Conservation (phyloP, 37 sponge, comb jelly and placozoan species). For the Aplysina aerophoba region DNA sequence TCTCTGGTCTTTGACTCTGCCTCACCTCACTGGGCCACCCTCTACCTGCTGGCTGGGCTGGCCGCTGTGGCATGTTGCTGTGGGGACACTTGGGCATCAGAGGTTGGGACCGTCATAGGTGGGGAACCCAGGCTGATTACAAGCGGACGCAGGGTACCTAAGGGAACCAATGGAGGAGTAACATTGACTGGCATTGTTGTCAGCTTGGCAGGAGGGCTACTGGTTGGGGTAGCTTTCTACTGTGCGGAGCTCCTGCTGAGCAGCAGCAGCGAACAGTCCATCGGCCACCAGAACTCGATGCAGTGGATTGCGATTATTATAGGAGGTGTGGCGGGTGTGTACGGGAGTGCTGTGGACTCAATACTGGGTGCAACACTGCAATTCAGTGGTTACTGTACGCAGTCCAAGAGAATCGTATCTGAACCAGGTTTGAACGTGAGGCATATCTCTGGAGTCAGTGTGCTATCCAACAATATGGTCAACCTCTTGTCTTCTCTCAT, state of each 20-base stretch:
- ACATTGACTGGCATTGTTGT: slow-evolving; percentile 64
- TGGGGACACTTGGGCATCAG: slow-evolving; percentile 98
- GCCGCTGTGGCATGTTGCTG: slow-evolving; percentile 75
- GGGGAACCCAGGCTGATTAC: slow-evolving; percentile 79
- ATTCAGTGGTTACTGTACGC: slow-evolving; percentile 69
- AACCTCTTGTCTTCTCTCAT: slow-evolving; percentile 85
- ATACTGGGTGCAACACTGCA: slow-evolving; percentile 86
- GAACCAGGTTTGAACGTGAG: slow-evolving; percentile 39
- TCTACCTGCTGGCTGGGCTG: slow-evolving; percentile 57
- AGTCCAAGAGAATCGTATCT: slow-evolving; percentile 48
- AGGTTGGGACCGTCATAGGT: slow-evolving; percentile 85
- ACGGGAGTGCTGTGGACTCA: slow-evolving; percentile 87
- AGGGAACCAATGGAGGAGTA: slow-evolving; percentile 94
- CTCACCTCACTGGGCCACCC: slow-evolving; percentile 14
- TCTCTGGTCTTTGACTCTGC: slow-evolving; percentile 26
- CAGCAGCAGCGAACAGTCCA: not conserved
- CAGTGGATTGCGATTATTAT: slow-evolving; percentile 50
- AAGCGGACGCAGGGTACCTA: slow-evolving; percentile 68
- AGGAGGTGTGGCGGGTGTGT: slow-evolving; percentile 64
- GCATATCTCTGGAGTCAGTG: slow-evolving; percentile 78
- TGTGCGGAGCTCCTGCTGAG: slow-evolving; percentile 21
- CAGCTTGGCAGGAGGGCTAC: slow-evolving; percentile 77
- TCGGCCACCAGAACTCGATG: not conserved
- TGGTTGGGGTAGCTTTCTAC: slow-evolving; percentile 75
- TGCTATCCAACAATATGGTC: slow-evolving; percentile 84